Evolutionary conservation across 2,113 vertebrate species (phyloP).

Genomic region (Corythornis cristatus): DNA sequence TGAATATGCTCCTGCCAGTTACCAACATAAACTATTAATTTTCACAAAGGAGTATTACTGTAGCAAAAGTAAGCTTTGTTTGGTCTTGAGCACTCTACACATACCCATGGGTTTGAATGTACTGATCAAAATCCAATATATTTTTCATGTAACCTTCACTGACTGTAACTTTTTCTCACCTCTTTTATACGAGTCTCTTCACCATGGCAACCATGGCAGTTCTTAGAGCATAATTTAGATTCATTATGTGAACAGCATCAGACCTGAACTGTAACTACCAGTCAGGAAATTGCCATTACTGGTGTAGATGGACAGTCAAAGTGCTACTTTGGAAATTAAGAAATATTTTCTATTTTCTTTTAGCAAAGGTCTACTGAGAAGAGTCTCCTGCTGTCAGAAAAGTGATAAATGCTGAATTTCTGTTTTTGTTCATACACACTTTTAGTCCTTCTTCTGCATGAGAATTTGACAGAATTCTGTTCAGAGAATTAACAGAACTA

Average conservation of each 20-base stretch:
- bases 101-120: neutral
- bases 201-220: constrained; percentile 1
- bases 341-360: neutral
- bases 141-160: neutral
- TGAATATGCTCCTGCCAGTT: neutral
- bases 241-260: neutral
- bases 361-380: neutral
- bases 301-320: neutral
- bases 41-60: neutral
- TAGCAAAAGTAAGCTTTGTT: neutral
- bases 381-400: neutral
- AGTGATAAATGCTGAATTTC: neutral
- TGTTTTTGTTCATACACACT: neutral
- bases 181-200: neutral
- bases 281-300: neutral
- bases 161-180: neutral
- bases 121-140: neutral
- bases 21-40: neutral
- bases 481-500: neutral
- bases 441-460: neutral
- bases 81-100: neutral
- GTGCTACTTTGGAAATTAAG: neutral
- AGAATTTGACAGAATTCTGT: neutral
- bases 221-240: neutral
- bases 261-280: neutral